These are phyloP conservation scores for Xerus inauris DNA, from an alignment of 2,113 vertebrate species.

Conservation along the genomic window DNA sequence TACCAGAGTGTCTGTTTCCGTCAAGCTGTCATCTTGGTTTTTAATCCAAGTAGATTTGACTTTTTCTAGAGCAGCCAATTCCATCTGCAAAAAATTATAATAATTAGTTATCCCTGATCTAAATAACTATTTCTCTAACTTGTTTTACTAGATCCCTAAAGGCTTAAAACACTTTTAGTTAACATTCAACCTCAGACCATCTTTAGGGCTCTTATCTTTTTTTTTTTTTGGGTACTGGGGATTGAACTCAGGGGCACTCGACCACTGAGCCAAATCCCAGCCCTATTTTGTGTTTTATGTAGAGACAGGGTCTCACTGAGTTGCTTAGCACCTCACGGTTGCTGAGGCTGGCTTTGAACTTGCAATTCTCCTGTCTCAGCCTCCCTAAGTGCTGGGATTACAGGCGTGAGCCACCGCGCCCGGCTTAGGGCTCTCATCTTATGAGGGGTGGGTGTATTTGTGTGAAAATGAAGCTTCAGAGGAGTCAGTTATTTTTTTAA, in stretches of 20 bases:
- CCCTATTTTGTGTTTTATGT: too few species aligned
- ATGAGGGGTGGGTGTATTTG: neutral
- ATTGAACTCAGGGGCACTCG: too few species aligned
- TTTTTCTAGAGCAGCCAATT: conserved; percentile 86
- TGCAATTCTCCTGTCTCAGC: too few species aligned
- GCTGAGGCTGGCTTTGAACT: too few species aligned
- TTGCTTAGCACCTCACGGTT: too few species aligned
- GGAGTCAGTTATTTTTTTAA: neutral
- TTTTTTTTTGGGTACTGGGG: too few species aligned
- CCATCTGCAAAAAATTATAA: conserved; percentile 79
- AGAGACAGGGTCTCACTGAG: too few species aligned
- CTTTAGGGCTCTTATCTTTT: conserved; percentile 29
- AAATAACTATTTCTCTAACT: neutral
- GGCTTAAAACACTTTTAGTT: conserved; percentile 22
- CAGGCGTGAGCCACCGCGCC: too few species aligned
- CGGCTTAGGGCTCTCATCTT: conserved; percentile 9
- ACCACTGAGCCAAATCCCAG: too few species aligned
- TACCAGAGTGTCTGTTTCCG: conserved; percentile 90
- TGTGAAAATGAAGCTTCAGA: conserved; percentile 11
- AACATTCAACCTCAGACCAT: neutral
- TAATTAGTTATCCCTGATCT: conserved; percentile 14
- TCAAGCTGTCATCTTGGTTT: conserved; percentile 90
- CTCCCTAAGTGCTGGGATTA: too few species aligned
- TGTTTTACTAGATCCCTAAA: neutral
- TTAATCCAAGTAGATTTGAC: conserved; percentile 91